Evolutionary conservation across 2,113 vertebrate genomes (phyloP).

Genomic region (Corapipo altera): DNA sequence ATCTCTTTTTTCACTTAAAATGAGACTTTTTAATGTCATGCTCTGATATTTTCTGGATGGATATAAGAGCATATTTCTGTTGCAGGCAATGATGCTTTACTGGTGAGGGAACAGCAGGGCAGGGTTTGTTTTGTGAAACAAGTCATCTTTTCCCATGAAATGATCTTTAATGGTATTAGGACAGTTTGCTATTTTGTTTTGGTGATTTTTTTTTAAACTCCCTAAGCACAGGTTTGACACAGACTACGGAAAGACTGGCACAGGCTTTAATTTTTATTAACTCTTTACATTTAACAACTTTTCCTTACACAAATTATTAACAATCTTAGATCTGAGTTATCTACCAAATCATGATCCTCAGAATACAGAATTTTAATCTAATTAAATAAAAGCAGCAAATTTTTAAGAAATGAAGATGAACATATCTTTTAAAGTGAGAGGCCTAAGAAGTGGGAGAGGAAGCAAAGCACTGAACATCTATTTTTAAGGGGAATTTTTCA

Average conservation of each 20-base stretch:
- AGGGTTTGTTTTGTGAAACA: background rate
- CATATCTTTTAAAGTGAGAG: background rate
- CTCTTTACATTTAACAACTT: background rate
- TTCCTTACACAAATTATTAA: background rate
- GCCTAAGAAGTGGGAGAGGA: background rate
- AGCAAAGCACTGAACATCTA: background rate
- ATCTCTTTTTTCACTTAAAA: background rate
- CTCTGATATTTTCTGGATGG: background rate
- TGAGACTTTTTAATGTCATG: background rate
- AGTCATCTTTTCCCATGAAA: background rate
- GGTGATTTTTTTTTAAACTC: background rate
- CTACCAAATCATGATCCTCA: background rate
- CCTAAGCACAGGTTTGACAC: background rate
- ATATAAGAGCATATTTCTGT: background rate
- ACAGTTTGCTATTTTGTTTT: background rate
- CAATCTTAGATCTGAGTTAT: background rate
- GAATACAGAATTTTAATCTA: background rate
- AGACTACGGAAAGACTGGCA: background rate
- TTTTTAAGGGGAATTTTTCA: conserved; percentile 3
- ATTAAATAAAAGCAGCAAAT: background rate
- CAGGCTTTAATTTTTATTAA: background rate
- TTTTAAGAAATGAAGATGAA: background rate
- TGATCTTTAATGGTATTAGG: background rate
- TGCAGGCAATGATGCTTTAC: background rate
- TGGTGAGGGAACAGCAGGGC: background rate